These are phyloP conservation scores for Saguinus oedipus DNA, from an alignment of 2,797 vertebrate species.

Conservation along the genomic window DNA sequence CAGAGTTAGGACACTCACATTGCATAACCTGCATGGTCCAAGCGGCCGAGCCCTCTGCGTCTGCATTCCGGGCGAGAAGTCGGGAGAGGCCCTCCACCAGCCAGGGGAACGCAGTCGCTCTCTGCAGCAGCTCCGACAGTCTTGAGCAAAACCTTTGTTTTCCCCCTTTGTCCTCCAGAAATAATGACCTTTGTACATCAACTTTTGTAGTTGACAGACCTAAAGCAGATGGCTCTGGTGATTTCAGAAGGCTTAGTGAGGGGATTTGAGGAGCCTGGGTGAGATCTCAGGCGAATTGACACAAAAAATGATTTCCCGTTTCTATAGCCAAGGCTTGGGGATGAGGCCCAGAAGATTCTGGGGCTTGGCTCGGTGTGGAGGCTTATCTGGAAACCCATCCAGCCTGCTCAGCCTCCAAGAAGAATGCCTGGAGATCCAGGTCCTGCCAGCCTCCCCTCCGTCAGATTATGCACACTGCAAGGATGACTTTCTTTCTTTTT, in stretches of 20 bases:
- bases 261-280: background rate
- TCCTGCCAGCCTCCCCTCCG: background rate
- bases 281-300: background rate
- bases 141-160: conserved; percentile 30
- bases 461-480: background rate
- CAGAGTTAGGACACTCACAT: background rate
- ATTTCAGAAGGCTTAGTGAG: conserved; percentile 50
- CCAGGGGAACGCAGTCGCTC: accelerated
- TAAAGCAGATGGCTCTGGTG: conserved; percentile 48
- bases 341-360: background rate
- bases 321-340: conserved; percentile 30
- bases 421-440: background rate
- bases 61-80: background rate
- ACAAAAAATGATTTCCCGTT: background rate
- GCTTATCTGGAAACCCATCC: conserved; percentile 9
- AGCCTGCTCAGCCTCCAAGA: background rate
- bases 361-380: background rate
- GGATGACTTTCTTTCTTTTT: background rate
- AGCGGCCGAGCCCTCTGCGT: background rate
- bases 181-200: conserved; percentile 45
- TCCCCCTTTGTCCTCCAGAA: conserved; percentile 60
- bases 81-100: background rate
- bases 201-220: conserved; percentile 29
- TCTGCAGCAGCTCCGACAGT: accelerated
- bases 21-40: background rate